Percentiles rank a stretch among this genome's conserved stretches.
phyloP scores from a whole-genome alignment of 2,888 invertebrate species.

The Euclidia mi region DNA sequence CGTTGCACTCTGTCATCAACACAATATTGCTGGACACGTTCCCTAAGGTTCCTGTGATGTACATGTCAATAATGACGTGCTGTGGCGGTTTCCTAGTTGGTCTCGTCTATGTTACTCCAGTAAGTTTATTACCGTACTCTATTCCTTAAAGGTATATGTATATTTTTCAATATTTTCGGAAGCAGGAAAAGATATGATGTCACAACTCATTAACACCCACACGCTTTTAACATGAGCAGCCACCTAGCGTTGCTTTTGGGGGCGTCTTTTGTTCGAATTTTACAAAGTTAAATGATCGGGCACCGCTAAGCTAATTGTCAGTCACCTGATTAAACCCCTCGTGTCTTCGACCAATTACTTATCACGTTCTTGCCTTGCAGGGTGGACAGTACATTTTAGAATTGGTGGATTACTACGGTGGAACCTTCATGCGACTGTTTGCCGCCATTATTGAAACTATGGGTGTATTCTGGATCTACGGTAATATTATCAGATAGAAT shows the following conservation, averaged over 20 bases:
- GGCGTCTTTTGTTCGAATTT: too few relatives aligned
- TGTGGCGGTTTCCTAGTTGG: constrained; percentile 91
- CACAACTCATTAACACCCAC: too few relatives aligned
- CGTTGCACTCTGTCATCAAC: constrained; percentile 92
- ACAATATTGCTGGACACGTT: constrained; percentile 92
- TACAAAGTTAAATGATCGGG: too few relatives aligned
- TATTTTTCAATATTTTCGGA: too few relatives aligned
- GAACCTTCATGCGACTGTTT: constrained; percentile 94
- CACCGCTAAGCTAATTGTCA: too few relatives aligned
- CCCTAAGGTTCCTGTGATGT: constrained; percentile 89
- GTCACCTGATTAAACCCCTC: too few relatives aligned
- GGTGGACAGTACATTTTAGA: constrained; percentile 94
- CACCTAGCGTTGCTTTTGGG: too few relatives aligned
- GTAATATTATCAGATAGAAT: constrained; percentile 74
- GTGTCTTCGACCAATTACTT: too few relatives aligned
- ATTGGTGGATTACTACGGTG: constrained; percentile 93
- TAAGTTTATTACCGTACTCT: constrained; percentile 69
- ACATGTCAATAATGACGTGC: constrained; percentile 89
- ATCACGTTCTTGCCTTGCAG: too few relatives aligned
- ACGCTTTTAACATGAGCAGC: too few relatives aligned
- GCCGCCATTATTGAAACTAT: constrained; percentile 92
- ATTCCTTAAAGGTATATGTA: not conserved
- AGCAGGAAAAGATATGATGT: too few relatives aligned
- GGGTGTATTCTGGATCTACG: constrained; percentile 94
- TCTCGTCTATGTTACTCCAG: constrained; percentile 94